phyloP scores from a whole-genome alignment of 2,797 vertebrate genomes.

The Margarornis squamiger region DNA sequence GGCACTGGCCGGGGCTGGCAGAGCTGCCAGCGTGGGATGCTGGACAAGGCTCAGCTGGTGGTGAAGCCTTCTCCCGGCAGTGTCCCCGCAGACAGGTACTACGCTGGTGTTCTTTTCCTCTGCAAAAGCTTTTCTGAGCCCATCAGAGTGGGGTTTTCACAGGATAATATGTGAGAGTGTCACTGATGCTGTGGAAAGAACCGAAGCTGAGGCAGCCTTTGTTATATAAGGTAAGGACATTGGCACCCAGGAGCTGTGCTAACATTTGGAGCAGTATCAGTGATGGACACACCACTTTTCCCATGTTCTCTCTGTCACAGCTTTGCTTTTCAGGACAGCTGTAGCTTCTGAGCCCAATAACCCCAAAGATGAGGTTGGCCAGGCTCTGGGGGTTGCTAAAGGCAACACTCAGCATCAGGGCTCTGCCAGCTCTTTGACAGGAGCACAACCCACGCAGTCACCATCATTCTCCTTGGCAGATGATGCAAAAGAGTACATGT shows the following conservation, averaged over 20 bases:
- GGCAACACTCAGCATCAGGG: rapidly evolving
- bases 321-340: neutral
- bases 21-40: rapidly evolving
- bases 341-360: neutral
- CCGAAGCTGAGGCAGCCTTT: neutral
- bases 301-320: rapidly evolving
- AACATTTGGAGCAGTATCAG: neutral
- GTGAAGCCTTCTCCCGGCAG: neutral
- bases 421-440: neutral
- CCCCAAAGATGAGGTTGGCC: rapidly evolving
- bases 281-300: rapidly evolving
- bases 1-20: too few species aligned
- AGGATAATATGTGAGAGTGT: too few species aligned
- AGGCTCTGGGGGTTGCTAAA: neutral
- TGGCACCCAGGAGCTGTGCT: neutral
- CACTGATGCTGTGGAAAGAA: neutral
- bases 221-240: rapidly evolving
- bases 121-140: neutral
- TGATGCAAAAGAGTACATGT: rapidly evolving
- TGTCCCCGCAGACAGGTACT: rapidly evolving
- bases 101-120: neutral
- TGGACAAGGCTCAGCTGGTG: neutral
- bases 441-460: rapidly evolving
- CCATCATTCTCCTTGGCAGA: neutral
- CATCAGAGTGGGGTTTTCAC: rapidly evolving